Evolutionary conservation across 2,888 invertebrate genomes (phyloP), one percentile per base, ranked within the genome.

Genomic region (Heteromyza rotundicornis): DNA sequence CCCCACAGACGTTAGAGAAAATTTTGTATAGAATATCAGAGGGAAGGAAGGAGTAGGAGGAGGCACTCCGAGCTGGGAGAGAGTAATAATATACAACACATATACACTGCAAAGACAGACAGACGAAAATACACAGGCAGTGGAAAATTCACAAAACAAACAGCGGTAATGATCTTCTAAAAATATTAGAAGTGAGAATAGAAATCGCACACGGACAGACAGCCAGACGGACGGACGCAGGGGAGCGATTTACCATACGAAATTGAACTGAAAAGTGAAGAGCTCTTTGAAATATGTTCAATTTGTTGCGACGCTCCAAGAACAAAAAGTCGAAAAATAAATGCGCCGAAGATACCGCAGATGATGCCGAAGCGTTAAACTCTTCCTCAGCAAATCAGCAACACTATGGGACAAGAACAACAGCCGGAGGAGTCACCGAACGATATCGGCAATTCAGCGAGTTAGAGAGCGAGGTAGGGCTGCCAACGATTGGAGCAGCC

Each of bases 281-380:
- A 12, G 50, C 36, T 20, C 14, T 51, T 51, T 40, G 49, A 57
- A 73, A 68, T 60, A 79, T 79, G 79, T 78, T 79, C 55, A 78
- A 73, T 72, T 71, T 79, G 72, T 69, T 79, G 69, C 72, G 78
- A 63, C 76, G 79, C 67, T 71, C 75, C 64, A 75, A 73, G 66
- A 72, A 69, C 53, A 69, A 75, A 63, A 77, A 73, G 59, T 49
- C 72, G 70, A 72, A 72, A 65, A 64, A 27, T 60, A 66, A 66
- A 63, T 57, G 2, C 3, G 14, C 5, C 40, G 40, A 40, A 7
- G 40, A n/a, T n/a, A n/a, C n/a, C n/a, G n/a, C n/a, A n/a, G n/a
- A n/a, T n/a, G n/a, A n/a, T 10, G 14, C 5, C 40, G 40, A 40
- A 7, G 40, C 40, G 40, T n/a, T n/a, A n/a, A 40, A 40, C 3